Evolutionary conservation across 2,797 vertebrate species (phyloP).

Genomic region (Coregonus ussuriensis): DNA sequence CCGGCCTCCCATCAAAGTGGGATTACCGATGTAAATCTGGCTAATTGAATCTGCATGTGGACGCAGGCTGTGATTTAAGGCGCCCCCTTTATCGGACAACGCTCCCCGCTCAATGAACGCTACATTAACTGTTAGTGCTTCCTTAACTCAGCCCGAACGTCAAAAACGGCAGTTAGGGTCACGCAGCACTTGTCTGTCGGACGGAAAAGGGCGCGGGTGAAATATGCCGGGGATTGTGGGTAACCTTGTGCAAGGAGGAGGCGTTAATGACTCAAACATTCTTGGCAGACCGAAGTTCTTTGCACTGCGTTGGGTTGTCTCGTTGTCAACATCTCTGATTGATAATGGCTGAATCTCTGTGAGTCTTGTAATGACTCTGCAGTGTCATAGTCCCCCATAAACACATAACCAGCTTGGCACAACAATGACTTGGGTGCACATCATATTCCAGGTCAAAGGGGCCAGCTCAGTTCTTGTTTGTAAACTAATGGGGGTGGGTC

Average conservation of each 20-base stretch:
- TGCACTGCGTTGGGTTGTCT: slow-evolving; percentile 33
- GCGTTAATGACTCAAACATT: slow-evolving; percentile 53
- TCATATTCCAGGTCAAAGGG: too few relatives aligned
- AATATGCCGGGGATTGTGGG: slow-evolving; percentile 61
- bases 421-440: too few relatives aligned
- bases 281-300: slow-evolving; percentile 48
- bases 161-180: slow-evolving; percentile 16
- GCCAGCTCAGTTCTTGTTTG: too few relatives aligned
- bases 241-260: slow-evolving; percentile 44
- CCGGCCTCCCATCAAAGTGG: slow-evolving; percentile 22
- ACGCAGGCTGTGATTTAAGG: slow-evolving; percentile 62
- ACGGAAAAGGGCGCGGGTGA: slow-evolving; percentile 47
- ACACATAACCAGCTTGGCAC: too few relatives aligned
- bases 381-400: too few relatives aligned
- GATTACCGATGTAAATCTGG: slow-evolving; percentile 62
- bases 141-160: slow-evolving; percentile 61
- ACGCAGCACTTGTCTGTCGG: background rate
- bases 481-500: too few relatives aligned
- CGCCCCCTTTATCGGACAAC: slow-evolving; percentile 50
- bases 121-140: slow-evolving; percentile 61
- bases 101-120: slow-evolving; percentile 40
- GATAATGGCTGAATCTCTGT: slow-evolving; percentile 7
- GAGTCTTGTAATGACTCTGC: background rate
- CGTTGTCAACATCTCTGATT: background rate
- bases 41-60: slow-evolving; percentile 63